Conservation (phyloP, 2,797 vertebrate genomes). For the Crypturellus tataupa region DNA sequence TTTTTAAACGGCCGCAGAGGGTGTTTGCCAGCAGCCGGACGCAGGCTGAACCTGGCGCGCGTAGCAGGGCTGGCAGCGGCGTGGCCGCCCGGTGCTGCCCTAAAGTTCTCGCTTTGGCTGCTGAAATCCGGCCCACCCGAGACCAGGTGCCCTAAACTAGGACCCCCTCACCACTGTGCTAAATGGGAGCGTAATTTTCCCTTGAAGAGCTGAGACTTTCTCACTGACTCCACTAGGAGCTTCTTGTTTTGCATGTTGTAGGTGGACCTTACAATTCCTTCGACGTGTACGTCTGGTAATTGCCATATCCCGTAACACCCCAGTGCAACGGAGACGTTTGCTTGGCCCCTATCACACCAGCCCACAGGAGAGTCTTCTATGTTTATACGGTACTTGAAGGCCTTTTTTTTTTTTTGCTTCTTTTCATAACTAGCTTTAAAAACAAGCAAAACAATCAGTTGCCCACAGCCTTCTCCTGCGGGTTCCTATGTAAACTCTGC, state of each 20-base stretch:
- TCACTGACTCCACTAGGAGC: background rate
- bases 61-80: background rate
- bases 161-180: accelerated
- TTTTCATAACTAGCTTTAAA: background rate
- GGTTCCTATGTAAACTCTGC: background rate
- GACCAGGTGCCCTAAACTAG: background rate
- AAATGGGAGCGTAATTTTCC: accelerated
- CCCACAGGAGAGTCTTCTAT: background rate
- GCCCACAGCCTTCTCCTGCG: background rate
- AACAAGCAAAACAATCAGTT: background rate
- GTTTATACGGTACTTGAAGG: background rate
- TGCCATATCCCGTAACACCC: background rate
- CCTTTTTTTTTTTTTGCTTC: background rate
- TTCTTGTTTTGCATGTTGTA: accelerated
- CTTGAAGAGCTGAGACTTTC: accelerated
- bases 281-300: background rate
- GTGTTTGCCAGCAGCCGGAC: background rate
- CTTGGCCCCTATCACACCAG: background rate
- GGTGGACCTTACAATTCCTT: accelerated
- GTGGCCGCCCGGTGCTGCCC: background rate
- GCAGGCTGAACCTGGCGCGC: background rate
- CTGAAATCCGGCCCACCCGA: background rate
- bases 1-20: background rate
- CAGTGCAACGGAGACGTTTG: background rate
- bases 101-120: accelerated